Conservation (phyloP, 2,888 invertebrate species). For the Coelopa pilipes region DNA sequence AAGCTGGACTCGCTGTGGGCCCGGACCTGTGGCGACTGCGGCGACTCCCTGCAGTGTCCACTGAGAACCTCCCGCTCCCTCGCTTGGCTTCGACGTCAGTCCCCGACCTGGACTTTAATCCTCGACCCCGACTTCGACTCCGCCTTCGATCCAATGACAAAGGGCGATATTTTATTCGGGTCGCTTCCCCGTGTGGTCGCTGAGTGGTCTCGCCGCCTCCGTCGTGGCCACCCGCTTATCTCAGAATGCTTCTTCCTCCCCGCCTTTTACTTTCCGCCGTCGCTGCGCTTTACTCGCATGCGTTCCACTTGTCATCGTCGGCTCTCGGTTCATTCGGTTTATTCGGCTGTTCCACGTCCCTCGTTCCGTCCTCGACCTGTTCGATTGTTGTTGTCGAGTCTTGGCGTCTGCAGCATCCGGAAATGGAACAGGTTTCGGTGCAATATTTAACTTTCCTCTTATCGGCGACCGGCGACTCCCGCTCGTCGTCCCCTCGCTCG, state of each 20-base stretch:
- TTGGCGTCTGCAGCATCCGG: slow-evolving; percentile 23
- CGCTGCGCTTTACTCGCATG: background rate
- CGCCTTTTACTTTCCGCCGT: slow-evolving; percentile 12
- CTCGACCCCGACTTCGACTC: no score
- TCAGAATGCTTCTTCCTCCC: background rate
- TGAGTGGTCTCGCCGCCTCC: background rate
- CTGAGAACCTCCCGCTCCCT: no score
- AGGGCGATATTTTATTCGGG: background rate
- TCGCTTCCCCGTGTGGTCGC: no score
- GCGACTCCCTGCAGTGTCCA: no score
- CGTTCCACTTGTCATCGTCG: background rate
- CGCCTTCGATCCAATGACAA: background rate
- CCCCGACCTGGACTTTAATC: no score
- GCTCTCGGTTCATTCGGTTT: background rate
- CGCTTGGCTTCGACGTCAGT: no score
- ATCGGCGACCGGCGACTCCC: background rate
- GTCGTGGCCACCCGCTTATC: background rate
- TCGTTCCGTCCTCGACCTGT: background rate
- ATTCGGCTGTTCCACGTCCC: no score
- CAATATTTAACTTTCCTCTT: slow-evolving; percentile 19
- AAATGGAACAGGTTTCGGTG: slow-evolving; percentile 23
- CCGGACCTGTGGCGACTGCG: no score
- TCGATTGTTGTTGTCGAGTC: background rate
- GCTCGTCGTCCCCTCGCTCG: background rate
- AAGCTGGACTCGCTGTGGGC: background rate